Conservation (phyloP, 2,888 invertebrate genomes). For the Pocota personata region DNA sequence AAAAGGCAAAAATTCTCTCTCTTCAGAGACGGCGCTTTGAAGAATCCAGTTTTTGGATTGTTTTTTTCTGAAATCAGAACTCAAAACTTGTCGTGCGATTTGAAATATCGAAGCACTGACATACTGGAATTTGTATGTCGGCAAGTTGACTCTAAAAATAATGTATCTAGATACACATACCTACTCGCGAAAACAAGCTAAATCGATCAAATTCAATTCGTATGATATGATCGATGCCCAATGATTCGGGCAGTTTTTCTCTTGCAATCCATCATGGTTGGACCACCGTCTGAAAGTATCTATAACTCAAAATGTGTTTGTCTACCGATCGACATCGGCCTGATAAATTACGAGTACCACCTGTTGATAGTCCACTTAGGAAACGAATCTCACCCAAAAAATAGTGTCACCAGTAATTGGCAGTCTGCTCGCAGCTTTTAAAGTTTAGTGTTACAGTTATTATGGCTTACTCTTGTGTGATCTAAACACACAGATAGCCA, state of each 20-base stretch:
- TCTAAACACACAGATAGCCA: not conserved
- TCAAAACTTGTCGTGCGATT: conserved; percentile 69
- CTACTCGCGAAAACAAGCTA: not conserved
- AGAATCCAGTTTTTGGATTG: conserved; percentile 52
- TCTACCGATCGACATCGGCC: not conserved
- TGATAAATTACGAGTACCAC: conserved; percentile 44
- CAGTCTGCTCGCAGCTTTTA: conserved; percentile 35
- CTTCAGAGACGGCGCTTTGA: conserved; percentile 64
- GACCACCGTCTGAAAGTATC: not conserved
- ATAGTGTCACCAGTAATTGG: conserved; percentile 28
- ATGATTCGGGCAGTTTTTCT: conserved; percentile 2
- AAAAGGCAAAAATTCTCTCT: conserved; percentile 33
- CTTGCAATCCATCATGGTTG: conserved; percentile 11
- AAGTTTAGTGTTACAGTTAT: conserved; percentile 43
- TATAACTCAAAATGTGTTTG: not conserved
- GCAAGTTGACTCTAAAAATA: conserved; percentile 48
- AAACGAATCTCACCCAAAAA: not conserved
- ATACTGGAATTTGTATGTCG: conserved; percentile 68
- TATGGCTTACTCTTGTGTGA: not conserved
- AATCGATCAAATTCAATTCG: conserved; percentile 36
- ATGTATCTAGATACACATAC: conserved; percentile 18
- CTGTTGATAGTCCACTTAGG: not conserved
- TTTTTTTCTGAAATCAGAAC: conserved; percentile 53
- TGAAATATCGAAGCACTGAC: conserved; percentile 68
- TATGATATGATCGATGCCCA: conserved; percentile 61